phyloP scores from a whole-genome alignment of 2,888 invertebrate genomes.

The Drosophila maculinotata region DNA sequence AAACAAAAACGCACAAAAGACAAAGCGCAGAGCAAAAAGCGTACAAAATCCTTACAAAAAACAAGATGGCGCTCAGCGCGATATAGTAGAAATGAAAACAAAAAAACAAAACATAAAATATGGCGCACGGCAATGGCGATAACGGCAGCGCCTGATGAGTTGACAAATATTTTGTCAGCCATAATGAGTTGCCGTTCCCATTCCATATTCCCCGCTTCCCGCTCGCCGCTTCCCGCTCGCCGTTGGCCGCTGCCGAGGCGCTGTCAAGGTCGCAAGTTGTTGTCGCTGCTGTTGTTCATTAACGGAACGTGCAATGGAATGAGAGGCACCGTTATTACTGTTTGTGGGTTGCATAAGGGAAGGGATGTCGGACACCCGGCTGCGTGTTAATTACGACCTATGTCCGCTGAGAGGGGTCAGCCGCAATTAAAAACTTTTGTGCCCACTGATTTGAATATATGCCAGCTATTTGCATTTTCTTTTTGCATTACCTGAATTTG shows the following conservation, averaged over 20 bases:
- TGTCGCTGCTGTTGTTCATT: slow-evolving; percentile 46
- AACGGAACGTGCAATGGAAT: slow-evolving; percentile 16
- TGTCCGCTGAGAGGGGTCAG: slow-evolving; percentile 47
- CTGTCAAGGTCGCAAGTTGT: slow-evolving; percentile 22
- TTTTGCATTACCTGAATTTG: background rate
- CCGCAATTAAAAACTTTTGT: slow-evolving; percentile 71
- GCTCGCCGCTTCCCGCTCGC: background rate
- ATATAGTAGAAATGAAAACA: slow-evolving; percentile 17
- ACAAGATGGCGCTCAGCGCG: slow-evolving; percentile 41
- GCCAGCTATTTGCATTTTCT: background rate
- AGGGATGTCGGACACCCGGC: slow-evolving; percentile 22
- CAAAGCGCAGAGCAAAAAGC: slow-evolving; percentile 9
- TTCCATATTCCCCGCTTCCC: slow-evolving; percentile 10
- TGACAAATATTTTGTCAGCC: slow-evolving; percentile 78
- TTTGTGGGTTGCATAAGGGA: background rate
- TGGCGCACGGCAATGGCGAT: slow-evolving; percentile 39
- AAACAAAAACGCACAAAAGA: slow-evolving; percentile 42
- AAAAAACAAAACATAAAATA: slow-evolving; percentile 24
- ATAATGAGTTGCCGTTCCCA: slow-evolving; percentile 66
- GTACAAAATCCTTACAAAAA: slow-evolving; percentile 29
- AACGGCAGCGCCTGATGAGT: slow-evolving; percentile 67
- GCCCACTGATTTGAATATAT: slow-evolving; percentile 23
- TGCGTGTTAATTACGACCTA: slow-evolving; percentile 69
- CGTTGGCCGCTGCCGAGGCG: slow-evolving; percentile 2
- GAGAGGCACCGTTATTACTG: background rate